Percentiles rank a stretch among this genome's conserved stretches.
Evolutionary conservation across 2,888 invertebrate genomes (phyloP).

Genomic region (Phasia obesa): DNA sequence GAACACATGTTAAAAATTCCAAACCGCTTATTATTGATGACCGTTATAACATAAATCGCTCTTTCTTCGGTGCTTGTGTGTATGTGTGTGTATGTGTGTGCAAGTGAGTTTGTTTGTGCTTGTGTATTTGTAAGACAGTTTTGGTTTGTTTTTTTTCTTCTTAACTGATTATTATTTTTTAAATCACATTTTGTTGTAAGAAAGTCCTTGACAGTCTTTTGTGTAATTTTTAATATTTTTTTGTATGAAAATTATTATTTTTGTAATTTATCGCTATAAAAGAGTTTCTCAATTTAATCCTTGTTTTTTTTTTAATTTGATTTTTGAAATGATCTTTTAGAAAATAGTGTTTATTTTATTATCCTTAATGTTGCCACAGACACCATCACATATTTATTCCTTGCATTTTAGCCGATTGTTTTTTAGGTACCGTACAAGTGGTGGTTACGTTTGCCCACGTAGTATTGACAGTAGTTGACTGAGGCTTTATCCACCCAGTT

Average conservation of each 20-base stretch:
- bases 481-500: slow-evolving; percentile 65
- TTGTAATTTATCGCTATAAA: too few relatives aligned
- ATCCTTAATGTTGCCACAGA: slow-evolving; percentile 43
- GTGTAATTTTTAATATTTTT: slow-evolving; percentile 23
- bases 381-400: slow-evolving; percentile 22
- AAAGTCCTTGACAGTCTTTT: slow-evolving; percentile 48
- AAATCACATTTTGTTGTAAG: slow-evolving; percentile 20
- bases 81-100: not conserved
- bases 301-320: not conserved
- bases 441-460: slow-evolving; percentile 61
- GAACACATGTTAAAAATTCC: slow-evolving; percentile 74
- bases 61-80: not conserved
- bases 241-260: not conserved
- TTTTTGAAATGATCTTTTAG: not conserved
- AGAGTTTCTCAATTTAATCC: not conserved
- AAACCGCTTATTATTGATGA: slow-evolving; percentile 58
- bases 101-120: not conserved
- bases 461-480: slow-evolving; percentile 66
- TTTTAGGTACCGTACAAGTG: slow-evolving; percentile 33
- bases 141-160: too few relatives aligned
- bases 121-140: slow-evolving; percentile 2
- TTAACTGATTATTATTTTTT: slow-evolving; percentile 19
- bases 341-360: slow-evolving; percentile 4
- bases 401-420: slow-evolving; percentile 30
- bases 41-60: slow-evolving; percentile 16